Evolutionary conservation across 2,888 invertebrate species (phyloP), one percentile per base, ranked within the genome.

Genomic region (Papilio elwesi): DNA sequence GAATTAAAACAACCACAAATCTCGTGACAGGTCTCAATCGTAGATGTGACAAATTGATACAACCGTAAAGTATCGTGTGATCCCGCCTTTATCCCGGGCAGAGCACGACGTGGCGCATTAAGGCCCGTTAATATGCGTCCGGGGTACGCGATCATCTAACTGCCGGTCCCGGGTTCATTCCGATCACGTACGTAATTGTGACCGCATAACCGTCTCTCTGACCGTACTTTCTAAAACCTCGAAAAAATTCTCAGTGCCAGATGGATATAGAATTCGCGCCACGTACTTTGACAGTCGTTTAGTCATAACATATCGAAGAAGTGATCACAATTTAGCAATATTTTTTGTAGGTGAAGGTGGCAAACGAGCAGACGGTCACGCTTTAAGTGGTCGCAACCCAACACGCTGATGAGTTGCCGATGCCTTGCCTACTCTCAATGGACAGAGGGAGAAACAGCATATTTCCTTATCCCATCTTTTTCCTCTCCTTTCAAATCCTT

Each of bases 141-240:
- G 51, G 26, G 16, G 62, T 68, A 53, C 26, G 16, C 70, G 49
- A 55, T n/a, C 49, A 68, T 68, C 68, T 59, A 59, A 53, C 26
- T 69, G 74, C 76, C 76, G 65, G 66, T 59, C 49, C 26, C 48
- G 26, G 71, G 72, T 79, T 77, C 77, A 86, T 78, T 84, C 84
- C 72, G 70, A 81, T 85, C 89, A 90, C 90, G 89, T 89, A 78
- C 84, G 83, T 88, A 89, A 89, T 89, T 88, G 89, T 83, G 78
- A 80, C 74, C 74, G 74, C 71, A 66, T n/a, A n/a, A n/a, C n/a
- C n/a, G n/a, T n/a, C n/a, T 73, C 74, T 73, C 16, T 71, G 71
- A 57, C 51, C 66, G 71, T 55, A 59, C 71, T 71, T 67, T 71
- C 66, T 67, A 67, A 71, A 67, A 65, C 57, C 53, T 65, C 1